Base-by-base conservation (phyloP, 92 coral and sea anemone genomes). In the Porites evermanni region DNA sequence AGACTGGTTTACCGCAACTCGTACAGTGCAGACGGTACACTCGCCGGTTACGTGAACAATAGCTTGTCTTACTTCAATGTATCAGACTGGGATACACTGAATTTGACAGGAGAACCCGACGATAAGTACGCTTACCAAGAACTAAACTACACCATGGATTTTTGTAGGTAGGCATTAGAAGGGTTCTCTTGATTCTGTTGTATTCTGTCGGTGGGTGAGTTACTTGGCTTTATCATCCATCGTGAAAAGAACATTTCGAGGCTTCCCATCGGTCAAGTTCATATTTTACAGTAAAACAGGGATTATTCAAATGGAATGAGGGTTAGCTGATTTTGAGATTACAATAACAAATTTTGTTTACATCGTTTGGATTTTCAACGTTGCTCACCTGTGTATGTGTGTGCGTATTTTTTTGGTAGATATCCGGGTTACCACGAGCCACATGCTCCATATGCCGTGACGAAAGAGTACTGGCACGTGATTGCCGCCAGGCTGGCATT, bases 381-480 rank as follows among this genome's bases (percentile, higher is more conserved):
- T 38, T 38, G 47, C 47, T 38, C 6, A 38, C 47, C 4, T 38
- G 5, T 38, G 47, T 38, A 7, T 38, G 47, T 38, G 47, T 38
- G 47, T 38, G 47, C 32, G 32, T 29, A 29, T 10, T 54, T 54
- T 50, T 65, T 61, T 47, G 20, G 29, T 64, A 94, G 98, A 61
- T 94, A 94, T 72, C 96, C 96, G 47, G 98, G 98, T n/a, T 94
- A 93, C 67, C 92, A 75, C 21, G 94, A 92, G 47, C 82, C 86
- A 1, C 79, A 88, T 2, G 18, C 44, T 6, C 98, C 98, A 52
- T 97, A 95, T 81, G 88, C 68, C 20, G 94, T 88, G 67, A 93
- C 93, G 71, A 95, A 97, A 75, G 94, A 97, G 79, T 94, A 97
- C 92, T 94, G 98, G 94, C 99, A 97, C 77, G 97, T 97, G 86